Evolutionary conservation across 2,888 invertebrate genomes (phyloP).

Genomic region (Biston betularia): DNA sequence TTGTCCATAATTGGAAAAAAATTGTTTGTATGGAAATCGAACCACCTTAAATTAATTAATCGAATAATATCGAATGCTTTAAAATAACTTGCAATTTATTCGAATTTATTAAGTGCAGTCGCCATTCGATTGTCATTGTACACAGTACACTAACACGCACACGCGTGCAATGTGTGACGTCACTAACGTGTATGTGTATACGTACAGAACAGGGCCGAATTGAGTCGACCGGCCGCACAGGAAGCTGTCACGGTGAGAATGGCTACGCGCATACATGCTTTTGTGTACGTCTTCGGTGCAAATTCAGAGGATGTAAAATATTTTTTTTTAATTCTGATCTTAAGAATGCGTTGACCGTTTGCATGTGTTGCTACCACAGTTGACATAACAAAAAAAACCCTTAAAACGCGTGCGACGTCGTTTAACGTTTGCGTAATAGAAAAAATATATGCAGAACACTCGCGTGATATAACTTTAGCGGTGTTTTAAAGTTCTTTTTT

Average conservation of each 20-base stretch:
- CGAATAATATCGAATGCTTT: not conserved
- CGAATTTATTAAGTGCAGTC: not conserved
- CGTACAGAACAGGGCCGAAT: conserved; percentile 81
- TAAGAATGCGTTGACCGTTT: not conserved
- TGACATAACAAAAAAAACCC: too few species aligned
- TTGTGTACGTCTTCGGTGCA: conserved; percentile 29
- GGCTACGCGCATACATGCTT: conserved; percentile 44
- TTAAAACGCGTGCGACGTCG: too few species aligned
- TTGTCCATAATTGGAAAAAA: too few species aligned
- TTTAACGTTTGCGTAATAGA: too few species aligned
- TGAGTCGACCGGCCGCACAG: conserved; percentile 71
- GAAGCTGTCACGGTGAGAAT: conserved; percentile 77
- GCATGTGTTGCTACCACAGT: too few species aligned
- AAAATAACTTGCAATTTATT: not conserved
- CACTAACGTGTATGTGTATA: conserved; percentile 59
- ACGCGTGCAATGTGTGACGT: conserved; percentile 36
- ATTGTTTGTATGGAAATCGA: too few species aligned
- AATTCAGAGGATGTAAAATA: conserved; percentile 1
- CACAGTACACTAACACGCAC: conserved; percentile 13
- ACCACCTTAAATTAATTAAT: not conserved
- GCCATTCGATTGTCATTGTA: conserved; percentile 3
- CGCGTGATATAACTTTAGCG: too few species aligned
- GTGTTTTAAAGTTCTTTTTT: too few species aligned
- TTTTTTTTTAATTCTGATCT: not conserved
- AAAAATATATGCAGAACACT: too few species aligned